phyloP scores from a whole-genome alignment of 2,888 invertebrate species.

The Callimorpha dominula region DNA sequence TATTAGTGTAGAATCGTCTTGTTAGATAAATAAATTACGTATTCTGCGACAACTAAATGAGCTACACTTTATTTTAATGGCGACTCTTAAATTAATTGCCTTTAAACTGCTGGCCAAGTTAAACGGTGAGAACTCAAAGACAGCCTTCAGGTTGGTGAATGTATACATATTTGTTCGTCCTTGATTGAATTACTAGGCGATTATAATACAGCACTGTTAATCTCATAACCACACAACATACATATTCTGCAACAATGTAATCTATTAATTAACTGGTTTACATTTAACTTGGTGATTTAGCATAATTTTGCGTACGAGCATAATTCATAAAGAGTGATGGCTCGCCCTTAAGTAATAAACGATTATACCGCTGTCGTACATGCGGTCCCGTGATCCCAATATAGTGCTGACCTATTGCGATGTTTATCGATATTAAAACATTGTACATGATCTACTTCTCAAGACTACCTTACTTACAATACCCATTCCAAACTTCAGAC shows the following conservation, averaged over 20 bases:
- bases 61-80: slow-evolving; percentile 4
- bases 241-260: slow-evolving; percentile 42
- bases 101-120: not conserved
- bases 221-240: not conserved
- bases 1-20: not conserved
- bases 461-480: slow-evolving; percentile 21
- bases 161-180: not conserved
- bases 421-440: slow-evolving; percentile 26
- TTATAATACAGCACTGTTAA: not conserved
- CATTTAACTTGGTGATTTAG: slow-evolving; percentile 50
- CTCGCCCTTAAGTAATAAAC: slow-evolving; percentile 41
- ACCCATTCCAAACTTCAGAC: not conserved
- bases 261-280: slow-evolving; percentile 48
- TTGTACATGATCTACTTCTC: slow-evolving; percentile 17
- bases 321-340: no score
- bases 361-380: slow-evolving; percentile 29
- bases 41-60: slow-evolving; percentile 7
- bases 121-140: not conserved
- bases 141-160: not conserved
- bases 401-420: slow-evolving; percentile 29
- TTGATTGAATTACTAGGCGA: no score
- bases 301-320: no score
- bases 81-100: not conserved
- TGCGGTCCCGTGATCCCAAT: slow-evolving; percentile 33
- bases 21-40: slow-evolving; percentile 10